These are phyloP conservation scores for Athalia rosae DNA, from an alignment of 2,888 invertebrate species.

Conservation along the genomic window DNA sequence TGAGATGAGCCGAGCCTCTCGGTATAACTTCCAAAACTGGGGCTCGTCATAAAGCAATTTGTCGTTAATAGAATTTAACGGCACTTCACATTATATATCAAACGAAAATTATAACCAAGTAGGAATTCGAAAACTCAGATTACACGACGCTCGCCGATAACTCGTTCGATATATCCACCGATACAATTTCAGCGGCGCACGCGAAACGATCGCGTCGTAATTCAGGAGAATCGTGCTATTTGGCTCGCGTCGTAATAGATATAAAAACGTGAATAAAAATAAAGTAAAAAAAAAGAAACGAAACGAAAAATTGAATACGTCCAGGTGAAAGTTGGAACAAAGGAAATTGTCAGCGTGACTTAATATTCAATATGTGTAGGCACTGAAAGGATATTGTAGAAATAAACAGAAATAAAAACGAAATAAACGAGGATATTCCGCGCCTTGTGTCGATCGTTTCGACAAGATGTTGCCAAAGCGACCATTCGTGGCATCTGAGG, in stretches of 20 bases:
- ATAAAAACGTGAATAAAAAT: too few species aligned
- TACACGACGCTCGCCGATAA: constrained; percentile 24
- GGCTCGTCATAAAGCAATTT: constrained; percentile 57
- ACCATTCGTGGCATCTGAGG: constrained; percentile 34
- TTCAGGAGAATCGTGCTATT: too few species aligned
- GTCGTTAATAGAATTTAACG: constrained; percentile 59
- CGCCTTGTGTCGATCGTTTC: constrained; percentile 36
- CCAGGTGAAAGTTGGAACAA: constrained; percentile 18
- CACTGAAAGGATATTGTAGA: constrained; percentile 42
- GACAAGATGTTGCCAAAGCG: constrained; percentile 42
- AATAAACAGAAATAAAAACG: constrained; percentile 47
- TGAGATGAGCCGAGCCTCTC: background rate
- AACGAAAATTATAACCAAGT: constrained; percentile 46
- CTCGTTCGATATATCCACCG: constrained; percentile 1
- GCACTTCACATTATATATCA: constrained; percentile 51
- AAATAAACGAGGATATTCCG: constrained; percentile 44
- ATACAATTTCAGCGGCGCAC: too few species aligned
- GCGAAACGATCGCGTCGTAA: too few species aligned
- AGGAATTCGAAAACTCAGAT: constrained; percentile 22
- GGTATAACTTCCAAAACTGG: constrained; percentile 44
- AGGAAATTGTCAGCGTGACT: constrained; percentile 2
- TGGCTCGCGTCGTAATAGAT: too few species aligned
- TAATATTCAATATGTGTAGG: constrained; percentile 46
- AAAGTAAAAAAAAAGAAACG: too few species aligned
- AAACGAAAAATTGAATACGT: background rate